Evolutionary conservation across 1,140 invertebrate species (phyloP).

Genomic region (Penaeus vannamei): DNA sequence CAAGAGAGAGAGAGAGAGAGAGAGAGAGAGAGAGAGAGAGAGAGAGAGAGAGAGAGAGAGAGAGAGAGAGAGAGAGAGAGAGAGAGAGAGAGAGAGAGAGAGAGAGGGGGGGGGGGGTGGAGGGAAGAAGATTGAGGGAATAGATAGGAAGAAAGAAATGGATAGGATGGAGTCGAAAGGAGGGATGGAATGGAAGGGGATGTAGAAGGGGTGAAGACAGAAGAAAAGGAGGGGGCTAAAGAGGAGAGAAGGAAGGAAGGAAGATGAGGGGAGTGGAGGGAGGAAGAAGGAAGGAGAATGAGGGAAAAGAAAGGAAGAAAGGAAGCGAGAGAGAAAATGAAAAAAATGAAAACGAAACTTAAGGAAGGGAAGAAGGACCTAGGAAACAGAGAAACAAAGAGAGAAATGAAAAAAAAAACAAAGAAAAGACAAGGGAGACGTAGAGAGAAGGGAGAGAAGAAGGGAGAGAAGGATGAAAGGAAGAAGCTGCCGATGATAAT

Average conservation of each 20-base stretch:
- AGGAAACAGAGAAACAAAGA: not conserved
- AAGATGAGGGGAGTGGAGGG: not conserved
- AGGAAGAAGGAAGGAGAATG: no score
- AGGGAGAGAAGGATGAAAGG: not conserved
- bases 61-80: no score
- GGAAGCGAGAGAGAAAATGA: not conserved
- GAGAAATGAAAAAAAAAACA: not conserved
- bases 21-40: no score
- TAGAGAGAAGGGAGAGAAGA: not conserved
- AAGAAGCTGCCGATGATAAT: no score
- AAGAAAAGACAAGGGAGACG: not conserved
- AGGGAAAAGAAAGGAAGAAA: no score
- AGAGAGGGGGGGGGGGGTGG: no score
- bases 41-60: no score
- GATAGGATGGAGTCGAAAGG: constrained; percentile 1
- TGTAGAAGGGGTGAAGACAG: not conserved
- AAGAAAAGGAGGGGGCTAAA: not conserved
- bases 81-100: not conserved
- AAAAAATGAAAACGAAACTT: not conserved
- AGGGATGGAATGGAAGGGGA: constrained; percentile 3
- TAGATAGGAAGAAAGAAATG: not conserved
- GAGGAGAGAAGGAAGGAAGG: constrained; percentile 2
- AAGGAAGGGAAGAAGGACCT: not conserved
- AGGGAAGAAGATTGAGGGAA: no score
- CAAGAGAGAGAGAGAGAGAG: no score